phyloP scores from a whole-genome alignment of 1,140 invertebrate genomes.

The Scaptomyza pallida region DNA sequence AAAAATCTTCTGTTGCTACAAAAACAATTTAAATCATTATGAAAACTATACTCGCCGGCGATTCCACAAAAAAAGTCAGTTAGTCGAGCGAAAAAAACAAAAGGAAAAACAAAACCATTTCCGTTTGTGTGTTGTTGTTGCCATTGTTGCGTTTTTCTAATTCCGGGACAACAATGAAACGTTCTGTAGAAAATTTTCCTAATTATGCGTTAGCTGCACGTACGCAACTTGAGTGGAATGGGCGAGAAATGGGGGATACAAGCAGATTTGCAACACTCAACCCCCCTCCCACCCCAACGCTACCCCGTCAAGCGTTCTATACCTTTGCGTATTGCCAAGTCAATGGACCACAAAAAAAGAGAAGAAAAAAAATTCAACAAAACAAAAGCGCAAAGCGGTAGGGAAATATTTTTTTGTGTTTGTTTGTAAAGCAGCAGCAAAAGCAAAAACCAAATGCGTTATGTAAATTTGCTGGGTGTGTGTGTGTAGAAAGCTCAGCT shows the following conservation, averaged over 20 bases:
- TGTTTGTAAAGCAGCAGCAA: slow-evolving; percentile 6
- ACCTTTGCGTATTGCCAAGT: slow-evolving; percentile 2
- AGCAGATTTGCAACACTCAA: slow-evolving; percentile 42
- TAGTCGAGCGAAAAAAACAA: neutral
- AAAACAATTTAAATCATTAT: slow-evolving; percentile 27
- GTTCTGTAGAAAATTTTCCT: slow-evolving; percentile 64
- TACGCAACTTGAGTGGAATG: slow-evolving; percentile 24
- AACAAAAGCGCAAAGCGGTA: slow-evolving; percentile 26
- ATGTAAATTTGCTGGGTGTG: slow-evolving; percentile 35
- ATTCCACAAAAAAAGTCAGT: slow-evolving; percentile 1
- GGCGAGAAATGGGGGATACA: neutral
- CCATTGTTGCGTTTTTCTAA: slow-evolving; percentile 28
- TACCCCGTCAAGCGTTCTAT: neutral
- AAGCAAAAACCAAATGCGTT: slow-evolving; percentile 22
- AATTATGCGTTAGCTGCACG: slow-evolving; percentile 76
- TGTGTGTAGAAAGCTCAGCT: slow-evolving; percentile 6
- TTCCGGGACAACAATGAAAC: slow-evolving; percentile 54
- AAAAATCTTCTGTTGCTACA: neutral
- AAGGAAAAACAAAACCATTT: slow-evolving; percentile 2
- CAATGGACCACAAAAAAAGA: slow-evolving; percentile 48
- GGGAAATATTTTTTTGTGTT: slow-evolving; percentile 26
- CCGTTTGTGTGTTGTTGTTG: slow-evolving; percentile 4
- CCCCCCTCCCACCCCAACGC: neutral
- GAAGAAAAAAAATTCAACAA: neutral
- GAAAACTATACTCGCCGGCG: slow-evolving; percentile 7